Base-by-base conservation (phyloP, 64 coral and sea anemone species). In the Exaiptasia diaphana region DNA sequence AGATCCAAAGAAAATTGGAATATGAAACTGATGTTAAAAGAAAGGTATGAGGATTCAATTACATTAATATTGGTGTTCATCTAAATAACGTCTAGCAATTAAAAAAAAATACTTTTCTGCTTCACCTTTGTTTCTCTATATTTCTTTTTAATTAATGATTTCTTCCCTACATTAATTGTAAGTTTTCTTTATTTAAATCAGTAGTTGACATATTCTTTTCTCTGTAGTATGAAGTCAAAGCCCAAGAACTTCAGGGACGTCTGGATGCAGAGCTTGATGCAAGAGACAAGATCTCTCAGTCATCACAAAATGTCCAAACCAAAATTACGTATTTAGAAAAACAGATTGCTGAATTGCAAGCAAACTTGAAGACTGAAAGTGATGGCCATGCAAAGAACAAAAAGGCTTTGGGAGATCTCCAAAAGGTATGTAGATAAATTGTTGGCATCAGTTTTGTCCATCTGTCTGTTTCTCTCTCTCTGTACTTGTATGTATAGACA, bases 1-100 rank as follows among this genome's bases (percentile, higher is more conserved):
- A 99, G 95, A 90, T 71, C 5, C 95, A 99, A 77, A 79, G 95
- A 69, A 82, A 83, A 56, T 83, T 77, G 42, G 95, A 99, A 67
- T 86, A 92, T 76, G 95, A 99, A 50, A 67, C 74, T 58, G 95
- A 99, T 68, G 85, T 85, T 46, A 99, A 86, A 71, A 88, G 81
- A 92, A 99, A 93, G 75, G 95, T 99, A 67, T 58, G 80, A 31
- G 17, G 37, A n/a, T n/a, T n/a, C n/a, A n/a, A n/a, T n/a, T n/a
- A n/a, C n/a, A n/a, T n/a, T n/a, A n/a, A n/a, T n/a, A n/a, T n/a
- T n/a, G n/a, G n/a, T n/a, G n/a, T n/a, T n/a, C n/a, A n/a, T n/a
- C n/a, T n/a, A n/a, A n/a, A n/a, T n/a, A n/a, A n/a, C n/a, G n/a
- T n/a, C n/a, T n/a, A n/a, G n/a, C n/a, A n/a, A n/a, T n/a, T n/a